Evolutionary conservation across 2,113 vertebrate species (phyloP).

Genomic region (Cacatua alba): DNA sequence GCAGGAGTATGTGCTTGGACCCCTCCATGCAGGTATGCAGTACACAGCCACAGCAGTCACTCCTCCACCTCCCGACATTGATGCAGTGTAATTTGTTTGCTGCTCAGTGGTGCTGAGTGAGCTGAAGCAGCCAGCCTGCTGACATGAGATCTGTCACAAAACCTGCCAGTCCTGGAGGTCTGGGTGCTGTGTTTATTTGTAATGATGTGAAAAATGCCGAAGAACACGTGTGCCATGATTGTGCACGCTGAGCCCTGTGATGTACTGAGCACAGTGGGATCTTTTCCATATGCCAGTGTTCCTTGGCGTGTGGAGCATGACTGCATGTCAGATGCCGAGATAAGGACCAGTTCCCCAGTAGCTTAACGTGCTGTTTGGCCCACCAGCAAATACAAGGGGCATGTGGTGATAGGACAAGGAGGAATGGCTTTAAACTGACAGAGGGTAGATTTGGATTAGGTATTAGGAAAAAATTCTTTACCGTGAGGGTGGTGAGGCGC

Average conservation of each 20-base stretch:
- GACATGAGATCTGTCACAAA: background rate
- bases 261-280: background rate
- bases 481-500: background rate
- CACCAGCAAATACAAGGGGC: background rate
- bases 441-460: background rate
- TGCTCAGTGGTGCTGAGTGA: background rate
- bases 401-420: background rate
- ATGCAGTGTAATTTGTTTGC: background rate
- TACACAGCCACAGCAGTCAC: background rate
- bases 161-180: background rate
- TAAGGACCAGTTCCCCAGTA: background rate
- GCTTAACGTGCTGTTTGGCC: background rate
- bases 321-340: background rate
- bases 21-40: background rate
- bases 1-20: too few species aligned
- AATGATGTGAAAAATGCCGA: background rate
- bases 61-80: background rate
- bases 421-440: background rate
- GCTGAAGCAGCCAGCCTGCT: background rate
- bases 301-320: too few species aligned
- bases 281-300: accelerated
- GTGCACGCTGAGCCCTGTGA: background rate
- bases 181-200: background rate
- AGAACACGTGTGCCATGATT: background rate
- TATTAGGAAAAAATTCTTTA: background rate